Conservation (phyloP, 2,888 invertebrate genomes). For the Ornithoptera alexandrae region DNA sequence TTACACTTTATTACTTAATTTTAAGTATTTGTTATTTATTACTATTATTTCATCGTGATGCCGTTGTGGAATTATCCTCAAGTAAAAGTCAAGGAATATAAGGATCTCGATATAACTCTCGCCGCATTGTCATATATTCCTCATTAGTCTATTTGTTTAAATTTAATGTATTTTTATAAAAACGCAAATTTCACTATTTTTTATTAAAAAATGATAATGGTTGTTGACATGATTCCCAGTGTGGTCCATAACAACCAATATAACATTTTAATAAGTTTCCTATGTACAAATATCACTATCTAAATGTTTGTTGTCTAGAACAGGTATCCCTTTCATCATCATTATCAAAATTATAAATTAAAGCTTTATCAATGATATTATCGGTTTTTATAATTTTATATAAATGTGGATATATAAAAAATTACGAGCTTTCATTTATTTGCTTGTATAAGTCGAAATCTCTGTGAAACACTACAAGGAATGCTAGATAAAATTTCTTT, state of each 20-base stretch:
- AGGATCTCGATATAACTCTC: too few species aligned
- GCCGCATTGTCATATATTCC: too few species aligned
- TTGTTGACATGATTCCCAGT: not conserved
- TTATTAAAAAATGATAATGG: not conserved
- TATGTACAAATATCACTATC: not conserved
- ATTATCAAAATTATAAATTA: not conserved
- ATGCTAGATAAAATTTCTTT: not conserved
- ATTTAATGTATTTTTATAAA: too few species aligned
- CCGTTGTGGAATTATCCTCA: too few species aligned
- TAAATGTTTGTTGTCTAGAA: not conserved
- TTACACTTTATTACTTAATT: too few species aligned
- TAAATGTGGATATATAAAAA: too few species aligned
- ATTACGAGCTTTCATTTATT: not conserved
- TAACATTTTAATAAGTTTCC: not conserved
- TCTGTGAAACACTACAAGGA: not conserved
- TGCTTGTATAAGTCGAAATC: not conserved
- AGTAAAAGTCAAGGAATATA: too few species aligned
- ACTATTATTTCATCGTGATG: too few species aligned
- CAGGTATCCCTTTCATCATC: not conserved
- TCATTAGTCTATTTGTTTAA: too few species aligned
- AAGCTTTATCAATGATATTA: not conserved
- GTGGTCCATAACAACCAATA: not conserved
- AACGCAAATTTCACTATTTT: too few species aligned
- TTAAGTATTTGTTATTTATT: too few species aligned
- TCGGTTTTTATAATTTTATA: not conserved